Evolutionary conservation across 2,797 vertebrate genomes (phyloP), one percentile per base, ranked within the genome.

Genomic region (Enteromius viviparus): DNA sequence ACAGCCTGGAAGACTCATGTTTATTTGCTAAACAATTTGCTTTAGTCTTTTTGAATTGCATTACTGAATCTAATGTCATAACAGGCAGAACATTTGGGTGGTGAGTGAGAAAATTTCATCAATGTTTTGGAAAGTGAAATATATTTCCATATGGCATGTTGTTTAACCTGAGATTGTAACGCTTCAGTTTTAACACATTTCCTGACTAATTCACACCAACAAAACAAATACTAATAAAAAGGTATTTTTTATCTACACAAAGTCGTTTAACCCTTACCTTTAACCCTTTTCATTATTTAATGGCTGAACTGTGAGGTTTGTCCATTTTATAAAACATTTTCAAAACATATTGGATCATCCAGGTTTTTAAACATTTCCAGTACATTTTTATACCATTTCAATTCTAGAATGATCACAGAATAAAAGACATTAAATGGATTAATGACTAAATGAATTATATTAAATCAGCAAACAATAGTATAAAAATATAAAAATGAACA

Each of bases 51-150:
- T 58, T 49, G 4, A 45, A 81, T 34, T 17, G 34, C 19, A 62
- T 81, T 51, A 62, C 40, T 80, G 11, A 64, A 64, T 62, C 3
- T 40, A 81, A 74, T 81, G 69, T 26, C 29, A 47, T 81, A 76
- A 84, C 19, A 60, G n/a, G 77, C 42, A 68, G 37, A 49, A 68
- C 15, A 68, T 49, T 62, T 34, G 58, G 51, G 26, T 21, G 6
- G n/a, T 76, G 26, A 45, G 21, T 29, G 2, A 64, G 65, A 58
- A 72, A 72, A 81, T 34, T 47, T 6, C 11, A 53, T 45, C 26
- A 74, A 10, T 40, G 32, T 3, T 47, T 34, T 72, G 1, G 40
- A 70, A 47, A 80, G 68, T 32, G 5, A 80, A 80, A 70, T 6
- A 58, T 58, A 8, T 32, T 34, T 81, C 62, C 19, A 60, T 62